Percentiles rank a stretch among this genome's conserved stretches.
These are phyloP conservation scores for Falco novaeseelandiae DNA, from an alignment of 2,797 vertebrate species.

Conservation along the genomic window DNA sequence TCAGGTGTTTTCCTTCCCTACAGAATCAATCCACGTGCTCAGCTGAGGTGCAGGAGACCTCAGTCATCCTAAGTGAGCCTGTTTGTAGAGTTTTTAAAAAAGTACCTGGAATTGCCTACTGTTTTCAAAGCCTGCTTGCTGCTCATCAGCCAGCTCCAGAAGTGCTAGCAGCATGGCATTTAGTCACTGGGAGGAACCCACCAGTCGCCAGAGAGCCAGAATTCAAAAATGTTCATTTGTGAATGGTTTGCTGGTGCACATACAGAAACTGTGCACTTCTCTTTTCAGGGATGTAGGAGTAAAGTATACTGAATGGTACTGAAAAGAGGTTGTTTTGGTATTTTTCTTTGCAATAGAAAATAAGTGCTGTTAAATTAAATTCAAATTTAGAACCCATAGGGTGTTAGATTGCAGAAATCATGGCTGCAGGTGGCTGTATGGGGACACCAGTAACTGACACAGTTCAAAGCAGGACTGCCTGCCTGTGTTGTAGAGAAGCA, in stretches of 20 bases:
- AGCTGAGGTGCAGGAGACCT: not conserved
- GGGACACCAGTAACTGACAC: rapidly evolving
- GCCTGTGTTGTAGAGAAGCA: not conserved
- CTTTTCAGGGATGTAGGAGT: not conserved
- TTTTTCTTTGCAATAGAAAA: not conserved
- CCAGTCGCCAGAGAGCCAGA: not conserved
- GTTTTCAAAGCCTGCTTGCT: not conserved
- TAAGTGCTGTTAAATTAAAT: rapidly evolving
- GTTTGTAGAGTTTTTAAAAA: not conserved
- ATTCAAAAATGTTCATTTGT: not conserved
- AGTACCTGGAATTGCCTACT: not conserved
- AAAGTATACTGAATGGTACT: not conserved
- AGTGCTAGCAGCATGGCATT: rapidly evolving
- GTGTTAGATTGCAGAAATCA: not conserved
- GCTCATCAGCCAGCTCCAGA: not conserved
- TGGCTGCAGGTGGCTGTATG: rapidly evolving
- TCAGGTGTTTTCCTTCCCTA: not conserved
- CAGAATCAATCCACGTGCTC: not conserved
- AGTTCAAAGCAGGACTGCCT: rapidly evolving
- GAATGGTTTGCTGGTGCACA: not conserved
- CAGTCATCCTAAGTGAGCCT: not conserved
- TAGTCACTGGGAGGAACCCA: not conserved
- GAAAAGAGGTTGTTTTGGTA: not conserved
- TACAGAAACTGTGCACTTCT: rapidly evolving
- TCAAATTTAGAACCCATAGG: rapidly evolving